These are phyloP conservation scores for Eupithecia exiguata DNA, from an alignment of 2,888 invertebrate species.

Conservation along the genomic window DNA sequence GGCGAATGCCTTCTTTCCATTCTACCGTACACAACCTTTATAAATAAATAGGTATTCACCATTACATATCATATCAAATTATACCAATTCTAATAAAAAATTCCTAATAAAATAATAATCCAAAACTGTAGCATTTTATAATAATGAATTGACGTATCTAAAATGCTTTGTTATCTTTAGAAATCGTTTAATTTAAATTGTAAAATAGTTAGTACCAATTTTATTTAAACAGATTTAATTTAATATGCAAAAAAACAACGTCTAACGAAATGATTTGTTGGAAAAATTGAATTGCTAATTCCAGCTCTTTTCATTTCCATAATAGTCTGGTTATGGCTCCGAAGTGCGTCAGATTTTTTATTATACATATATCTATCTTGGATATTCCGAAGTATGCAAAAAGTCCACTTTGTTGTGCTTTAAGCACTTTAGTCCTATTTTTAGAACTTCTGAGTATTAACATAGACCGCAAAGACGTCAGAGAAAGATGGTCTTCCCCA, in stretches of 20 bases:
- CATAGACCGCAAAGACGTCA: background rate
- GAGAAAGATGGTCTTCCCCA: slow-evolving; percentile 1
- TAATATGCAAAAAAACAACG: background rate
- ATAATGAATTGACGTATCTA: background rate
- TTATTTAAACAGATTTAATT: background rate
- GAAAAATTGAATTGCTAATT: background rate
- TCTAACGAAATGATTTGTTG: background rate
- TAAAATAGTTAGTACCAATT: background rate
- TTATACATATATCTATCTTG: background rate
- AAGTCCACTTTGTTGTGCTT: background rate
- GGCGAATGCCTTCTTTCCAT: background rate
- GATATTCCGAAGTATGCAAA: background rate
- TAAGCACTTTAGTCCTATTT: background rate
- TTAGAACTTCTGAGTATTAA: background rate
- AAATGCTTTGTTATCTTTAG: background rate
- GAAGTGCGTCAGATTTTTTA: background rate
- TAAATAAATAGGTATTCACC: background rate
- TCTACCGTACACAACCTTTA: background rate
- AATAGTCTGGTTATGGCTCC: background rate
- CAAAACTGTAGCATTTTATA: background rate
- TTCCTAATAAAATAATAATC: no score
- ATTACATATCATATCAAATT: no score
- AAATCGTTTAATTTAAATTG: background rate
- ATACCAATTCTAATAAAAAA: background rate
- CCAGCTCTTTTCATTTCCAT: background rate